These are phyloP conservation scores for Catocala fraxini DNA, from an alignment of 2,888 invertebrate species.

Conservation along the genomic window DNA sequence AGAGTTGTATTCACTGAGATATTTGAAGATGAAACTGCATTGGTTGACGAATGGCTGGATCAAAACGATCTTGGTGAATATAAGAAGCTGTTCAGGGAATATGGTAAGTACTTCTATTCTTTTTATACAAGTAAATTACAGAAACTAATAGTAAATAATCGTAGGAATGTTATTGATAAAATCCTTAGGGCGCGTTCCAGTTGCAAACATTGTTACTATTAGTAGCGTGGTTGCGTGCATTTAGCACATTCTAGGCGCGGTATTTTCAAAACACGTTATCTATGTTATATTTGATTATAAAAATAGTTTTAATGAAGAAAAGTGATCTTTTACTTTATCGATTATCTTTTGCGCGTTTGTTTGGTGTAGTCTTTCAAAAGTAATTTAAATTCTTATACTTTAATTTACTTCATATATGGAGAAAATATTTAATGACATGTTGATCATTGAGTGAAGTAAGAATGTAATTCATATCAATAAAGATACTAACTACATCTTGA, in stretches of 20 bases:
- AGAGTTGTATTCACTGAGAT: conserved; percentile 74
- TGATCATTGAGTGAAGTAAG: too few species aligned
- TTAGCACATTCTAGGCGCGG: conserved; percentile 11
- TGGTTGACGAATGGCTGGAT: conserved; percentile 92
- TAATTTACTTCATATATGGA: too few species aligned
- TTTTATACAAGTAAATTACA: conserved; percentile 14
- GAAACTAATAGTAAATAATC: conserved; percentile 13
- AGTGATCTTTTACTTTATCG: too few species aligned
- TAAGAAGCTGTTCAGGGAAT: conserved; percentile 90
- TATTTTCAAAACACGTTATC: conserved; percentile 10
- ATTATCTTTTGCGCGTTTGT: too few species aligned
- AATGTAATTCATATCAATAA: too few species aligned
- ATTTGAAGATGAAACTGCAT: conserved; percentile 86
- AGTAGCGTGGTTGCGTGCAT: background rate
- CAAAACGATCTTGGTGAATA: conserved; percentile 91
- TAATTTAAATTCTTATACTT: too few species aligned
- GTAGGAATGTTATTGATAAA: conserved; percentile 19
- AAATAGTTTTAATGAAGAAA: too few species aligned
- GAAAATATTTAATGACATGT: too few species aligned
- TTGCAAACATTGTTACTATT: conserved; percentile 1
- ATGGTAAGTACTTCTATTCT: conserved; percentile 87
- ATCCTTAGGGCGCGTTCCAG: conserved; percentile 36
- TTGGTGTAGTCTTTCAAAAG: too few species aligned
- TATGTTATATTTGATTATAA: too few species aligned
- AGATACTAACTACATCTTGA: too few species aligned